Evolutionary conservation across 2,113 vertebrate genomes (phyloP), one percentile per base, ranked within the genome.

Genomic region (Butastur rufipennis): DNA sequence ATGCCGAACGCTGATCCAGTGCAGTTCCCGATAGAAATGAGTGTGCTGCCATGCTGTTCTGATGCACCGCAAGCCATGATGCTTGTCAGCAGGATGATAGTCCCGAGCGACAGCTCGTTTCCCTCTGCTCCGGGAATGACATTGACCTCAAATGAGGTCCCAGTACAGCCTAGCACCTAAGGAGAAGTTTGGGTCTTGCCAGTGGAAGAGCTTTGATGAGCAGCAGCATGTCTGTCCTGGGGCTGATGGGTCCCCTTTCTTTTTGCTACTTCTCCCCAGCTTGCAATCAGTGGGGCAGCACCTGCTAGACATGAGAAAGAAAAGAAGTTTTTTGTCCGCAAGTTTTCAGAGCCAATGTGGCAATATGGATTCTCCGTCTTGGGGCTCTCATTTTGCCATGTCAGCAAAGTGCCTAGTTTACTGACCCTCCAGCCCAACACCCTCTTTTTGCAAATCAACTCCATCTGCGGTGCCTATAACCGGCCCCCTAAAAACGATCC

Each of bases 71-170:
- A 56, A 80, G 52, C 93, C 6, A 1, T 9, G 73, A 78, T 59
- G 87, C 58, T 86, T 97, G 95, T 94, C 96, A 95, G 93, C 87
- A 80, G 79, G 53, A 48, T 29, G 53, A 13, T 31, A 92, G 74
- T 13, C 78, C 84, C 38, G 85, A 92, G 62, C 1, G 9, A 81
- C 92, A 93, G 66, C 81, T 90, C 12, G 3, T 70, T 93, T 77
- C 53, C 34, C 40, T 68, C 81, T 68, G 62, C 74, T 82, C 78
- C 36, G 48, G 56, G 58, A 77, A 14, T 13, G 25, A 9, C 43
- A 38, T 3, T 0, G 1, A 63, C 50, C 45, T 48, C 2, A 80
- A 90, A 70, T 0, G 4, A 83, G 81, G 42, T 16, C 43, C 3
- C 6, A 5, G 29, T 1, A 18, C 36, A 84, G 32, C 77, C 61